These are phyloP conservation scores for Cephalopholis sonnerati DNA, from an alignment of 2,113 vertebrate species.

Conservation along the genomic window DNA sequence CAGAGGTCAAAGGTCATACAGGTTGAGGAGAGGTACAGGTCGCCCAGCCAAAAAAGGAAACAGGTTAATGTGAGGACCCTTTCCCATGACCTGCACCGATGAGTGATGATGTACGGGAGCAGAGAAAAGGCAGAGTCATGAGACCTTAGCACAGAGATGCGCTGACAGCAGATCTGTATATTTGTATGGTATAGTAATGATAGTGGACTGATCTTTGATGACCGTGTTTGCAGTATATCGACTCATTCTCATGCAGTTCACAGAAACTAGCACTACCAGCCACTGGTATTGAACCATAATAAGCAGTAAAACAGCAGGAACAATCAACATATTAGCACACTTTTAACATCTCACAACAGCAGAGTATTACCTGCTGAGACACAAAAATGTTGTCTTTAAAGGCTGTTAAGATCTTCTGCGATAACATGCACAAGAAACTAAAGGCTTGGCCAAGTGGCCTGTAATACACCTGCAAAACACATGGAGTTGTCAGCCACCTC, in stretches of 20 bases:
- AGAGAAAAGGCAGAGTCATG: neutral
- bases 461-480: neutral
- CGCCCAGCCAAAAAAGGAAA: conserved; percentile 1
- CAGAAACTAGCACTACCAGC: neutral
- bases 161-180: neutral
- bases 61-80: neutral
- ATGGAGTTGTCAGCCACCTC: conserved; percentile 14
- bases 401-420: neutral
- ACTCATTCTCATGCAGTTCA: neutral
- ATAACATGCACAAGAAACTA: neutral
- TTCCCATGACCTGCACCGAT: conserved; percentile 18
- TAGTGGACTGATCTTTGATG: too few species aligned
- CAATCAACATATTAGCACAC: neutral
- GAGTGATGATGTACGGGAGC: neutral
- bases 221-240: neutral
- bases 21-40: neutral
- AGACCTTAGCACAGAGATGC: neutral
- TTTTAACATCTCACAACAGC: neutral
- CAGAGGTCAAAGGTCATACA: conserved; percentile 30
- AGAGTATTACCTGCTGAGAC: neutral
- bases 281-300: too few species aligned
- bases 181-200: neutral
- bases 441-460: neutral
- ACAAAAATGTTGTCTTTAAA: neutral
- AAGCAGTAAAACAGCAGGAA: neutral